phyloP scores from a whole-genome alignment of 1,140 invertebrate species.

The Euglossa dilemma region DNA sequence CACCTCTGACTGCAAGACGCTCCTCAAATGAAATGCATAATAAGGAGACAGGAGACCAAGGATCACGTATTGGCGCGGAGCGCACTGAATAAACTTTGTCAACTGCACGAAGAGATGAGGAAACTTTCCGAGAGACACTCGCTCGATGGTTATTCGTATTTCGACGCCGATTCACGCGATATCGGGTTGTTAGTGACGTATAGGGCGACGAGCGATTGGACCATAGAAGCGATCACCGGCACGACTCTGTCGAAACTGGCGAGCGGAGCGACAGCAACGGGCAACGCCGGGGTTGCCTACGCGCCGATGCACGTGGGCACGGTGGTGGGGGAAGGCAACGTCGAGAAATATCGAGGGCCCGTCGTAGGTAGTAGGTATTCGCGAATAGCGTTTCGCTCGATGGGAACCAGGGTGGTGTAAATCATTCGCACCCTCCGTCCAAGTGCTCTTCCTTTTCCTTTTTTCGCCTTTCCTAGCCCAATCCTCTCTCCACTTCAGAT shows the following conservation, averaged over 20 bases:
- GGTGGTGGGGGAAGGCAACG: conserved; percentile 12
- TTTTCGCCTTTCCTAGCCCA: background rate
- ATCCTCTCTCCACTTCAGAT: background rate
- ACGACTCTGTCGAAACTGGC: conserved; percentile 65
- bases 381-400: conserved; percentile 23
- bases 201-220: conserved; percentile 13
- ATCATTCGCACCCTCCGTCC: conserved; percentile 29
- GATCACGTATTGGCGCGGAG: background rate
- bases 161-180: conserved; percentile 19
- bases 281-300: conserved; percentile 47
- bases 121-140: background rate
- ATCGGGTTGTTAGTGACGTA: background rate
- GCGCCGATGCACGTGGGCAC: conserved; percentile 48
- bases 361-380: background rate
- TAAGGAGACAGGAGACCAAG: background rate
- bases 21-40: conserved; percentile 19
- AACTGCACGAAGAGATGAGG: background rate
- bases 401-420: conserved; percentile 26
- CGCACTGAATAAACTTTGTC: background rate
- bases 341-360: conserved; percentile 8
- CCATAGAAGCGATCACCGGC: conserved; percentile 52
- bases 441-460: background rate
- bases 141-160: conserved; percentile 1
- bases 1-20: conserved; percentile 13
- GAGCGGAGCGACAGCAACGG: conserved; percentile 38